phyloP scores from a whole-genome alignment of 1,140 invertebrate genomes.

The Bombus balteatus region DNA sequence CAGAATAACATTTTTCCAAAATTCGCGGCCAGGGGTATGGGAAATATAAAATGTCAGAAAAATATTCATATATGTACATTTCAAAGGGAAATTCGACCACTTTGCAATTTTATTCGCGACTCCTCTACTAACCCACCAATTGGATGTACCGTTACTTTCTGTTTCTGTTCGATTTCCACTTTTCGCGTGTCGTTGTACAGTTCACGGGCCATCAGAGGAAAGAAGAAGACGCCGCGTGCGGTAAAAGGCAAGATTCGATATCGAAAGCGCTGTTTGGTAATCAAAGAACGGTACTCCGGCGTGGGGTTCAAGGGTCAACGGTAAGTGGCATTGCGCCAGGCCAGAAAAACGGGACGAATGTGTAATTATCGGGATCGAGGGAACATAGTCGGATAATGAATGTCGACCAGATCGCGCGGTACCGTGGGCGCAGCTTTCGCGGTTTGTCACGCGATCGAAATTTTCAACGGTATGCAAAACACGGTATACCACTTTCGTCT shows the following conservation, averaged over 20 bases:
- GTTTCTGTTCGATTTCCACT: slow-evolving; percentile 14
- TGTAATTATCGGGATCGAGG: slow-evolving; percentile 35
- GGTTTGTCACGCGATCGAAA: slow-evolving; percentile 34
- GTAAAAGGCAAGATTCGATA: slow-evolving; percentile 15
- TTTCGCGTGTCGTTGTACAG: slow-evolving; percentile 4
- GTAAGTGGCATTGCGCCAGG: slow-evolving; percentile 28
- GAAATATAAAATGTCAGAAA: no score
- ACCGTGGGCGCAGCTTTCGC: slow-evolving; percentile 4
- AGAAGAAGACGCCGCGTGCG: no score
- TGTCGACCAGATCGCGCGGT: slow-evolving; percentile 14
- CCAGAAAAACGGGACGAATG: slow-evolving; percentile 31
- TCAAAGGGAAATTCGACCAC: no score
- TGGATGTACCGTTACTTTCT: slow-evolving; percentile 2
- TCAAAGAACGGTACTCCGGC: slow-evolving; percentile 33
- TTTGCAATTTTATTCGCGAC: neutral
- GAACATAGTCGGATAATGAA: slow-evolving; percentile 15
- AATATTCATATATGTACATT: no score
- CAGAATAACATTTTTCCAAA: neutral
- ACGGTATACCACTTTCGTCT: neutral
- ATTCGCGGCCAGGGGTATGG: accelerated
- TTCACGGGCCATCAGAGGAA: neutral
- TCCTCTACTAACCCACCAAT: neutral
- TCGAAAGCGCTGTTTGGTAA: slow-evolving; percentile 28
- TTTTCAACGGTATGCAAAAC: slow-evolving; percentile 14
- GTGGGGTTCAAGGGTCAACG: slow-evolving; percentile 1